These are phyloP conservation scores for Bombus fervidus DNA, from an alignment of 1,140 invertebrate genomes.

Conservation along the genomic window DNA sequence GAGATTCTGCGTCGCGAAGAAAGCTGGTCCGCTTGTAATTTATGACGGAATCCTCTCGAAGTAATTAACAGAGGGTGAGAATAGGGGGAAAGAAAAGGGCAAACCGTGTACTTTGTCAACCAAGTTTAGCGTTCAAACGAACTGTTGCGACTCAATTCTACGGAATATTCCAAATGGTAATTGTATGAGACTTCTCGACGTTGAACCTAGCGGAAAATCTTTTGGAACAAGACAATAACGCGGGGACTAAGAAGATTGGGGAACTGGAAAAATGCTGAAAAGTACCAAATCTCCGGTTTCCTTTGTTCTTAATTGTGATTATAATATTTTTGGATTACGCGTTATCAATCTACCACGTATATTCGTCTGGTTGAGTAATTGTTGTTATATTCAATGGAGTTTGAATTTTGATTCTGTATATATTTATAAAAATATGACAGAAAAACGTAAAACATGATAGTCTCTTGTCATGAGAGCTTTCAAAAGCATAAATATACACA, in stretches of 20 bases:
- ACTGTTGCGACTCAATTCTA: neutral
- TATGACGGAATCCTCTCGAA: slow-evolving; percentile 32
- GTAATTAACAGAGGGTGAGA: slow-evolving; percentile 32
- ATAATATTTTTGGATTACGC: neutral
- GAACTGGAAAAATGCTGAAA: neutral
- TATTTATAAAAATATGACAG: too few relatives aligned
- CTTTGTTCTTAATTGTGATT: neutral
- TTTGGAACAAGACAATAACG: neutral
- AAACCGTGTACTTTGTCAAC: slow-evolving; percentile 14
- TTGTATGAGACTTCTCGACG: neutral
- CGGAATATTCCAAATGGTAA: neutral
- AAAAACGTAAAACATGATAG: too few relatives aligned
- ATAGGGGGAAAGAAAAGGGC: too few relatives aligned
- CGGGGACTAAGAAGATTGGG: neutral
- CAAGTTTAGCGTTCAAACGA: neutral
- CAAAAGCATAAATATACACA: too few relatives aligned
- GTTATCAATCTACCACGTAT: neutral
- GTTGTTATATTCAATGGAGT: neutral
- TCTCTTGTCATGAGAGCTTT: too few relatives aligned
- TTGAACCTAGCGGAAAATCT: neutral
- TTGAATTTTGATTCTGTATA: too few relatives aligned
- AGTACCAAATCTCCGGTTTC: neutral
- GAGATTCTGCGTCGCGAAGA: slow-evolving; percentile 1
- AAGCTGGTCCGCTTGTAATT: slow-evolving; percentile 4
- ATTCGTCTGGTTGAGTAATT: neutral